Evolutionary conservation across 1,140 invertebrate species (phyloP).

Genomic region (Pachyrhynchus sulphureomaculatus): DNA sequence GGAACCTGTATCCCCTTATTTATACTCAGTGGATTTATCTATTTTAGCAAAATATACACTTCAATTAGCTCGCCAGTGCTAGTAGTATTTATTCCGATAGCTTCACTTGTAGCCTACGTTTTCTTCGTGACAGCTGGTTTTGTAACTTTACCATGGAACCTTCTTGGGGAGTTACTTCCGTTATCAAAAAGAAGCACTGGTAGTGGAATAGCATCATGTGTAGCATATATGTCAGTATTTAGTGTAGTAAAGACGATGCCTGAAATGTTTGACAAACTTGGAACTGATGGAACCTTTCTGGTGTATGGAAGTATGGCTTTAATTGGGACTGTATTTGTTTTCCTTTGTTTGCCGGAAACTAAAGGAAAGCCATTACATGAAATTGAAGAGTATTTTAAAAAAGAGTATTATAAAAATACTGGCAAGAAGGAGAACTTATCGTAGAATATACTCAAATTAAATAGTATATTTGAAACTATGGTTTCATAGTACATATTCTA

Average conservation of each 20-base stretch:
- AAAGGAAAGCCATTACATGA: constrained; percentile 76
- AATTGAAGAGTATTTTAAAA: constrained; percentile 62
- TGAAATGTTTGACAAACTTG: constrained; percentile 60
- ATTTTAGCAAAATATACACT: constrained; percentile 32
- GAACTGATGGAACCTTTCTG: constrained; percentile 60
- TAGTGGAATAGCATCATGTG: too few species aligned
- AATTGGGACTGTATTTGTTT: constrained; percentile 64
- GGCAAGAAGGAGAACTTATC: not conserved
- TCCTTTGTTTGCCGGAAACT: constrained; percentile 74
- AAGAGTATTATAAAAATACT: not conserved
- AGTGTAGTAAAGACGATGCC: too few species aligned
- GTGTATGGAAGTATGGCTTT: constrained; percentile 62
- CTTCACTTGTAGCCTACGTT: too few species aligned
- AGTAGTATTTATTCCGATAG: too few species aligned
- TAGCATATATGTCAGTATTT: too few species aligned
- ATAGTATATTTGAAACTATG: not conserved
- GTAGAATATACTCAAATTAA: too few species aligned
- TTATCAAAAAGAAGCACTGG: too few species aligned
- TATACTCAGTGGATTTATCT: constrained; percentile 52
- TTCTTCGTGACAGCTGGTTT: too few species aligned
- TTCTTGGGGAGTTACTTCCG: constrained; percentile 67
- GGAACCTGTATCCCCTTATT: too few species aligned
- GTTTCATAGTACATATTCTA: not conserved
- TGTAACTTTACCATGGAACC: constrained; percentile 68
- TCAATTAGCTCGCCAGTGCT: too few species aligned